Percentiles rank a stretch among this genome's conserved stretches.
Evolutionary conservation across 53 echinoderm and acorn worm species (phyloP).

Genomic region (Paelopatides confundens): DNA sequence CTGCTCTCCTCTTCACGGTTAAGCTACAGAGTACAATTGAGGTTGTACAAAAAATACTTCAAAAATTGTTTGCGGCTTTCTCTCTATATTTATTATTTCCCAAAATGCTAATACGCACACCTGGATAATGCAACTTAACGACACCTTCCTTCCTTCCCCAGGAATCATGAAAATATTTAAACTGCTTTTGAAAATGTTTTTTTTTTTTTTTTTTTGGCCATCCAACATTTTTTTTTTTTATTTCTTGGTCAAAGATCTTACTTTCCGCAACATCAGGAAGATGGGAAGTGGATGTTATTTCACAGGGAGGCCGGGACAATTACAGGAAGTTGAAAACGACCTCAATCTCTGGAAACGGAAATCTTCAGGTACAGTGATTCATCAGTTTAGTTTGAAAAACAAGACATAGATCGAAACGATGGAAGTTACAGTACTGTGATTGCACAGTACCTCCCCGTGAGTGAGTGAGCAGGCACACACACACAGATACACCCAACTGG

Average conservation of each 20-base stretch:
- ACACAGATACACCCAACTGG: too few relatives aligned
- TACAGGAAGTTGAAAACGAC: conserved; percentile 9
- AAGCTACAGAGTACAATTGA: too few relatives aligned
- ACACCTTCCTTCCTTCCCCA: conserved; percentile 19
- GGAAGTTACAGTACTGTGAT: too few relatives aligned
- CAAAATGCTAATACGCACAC: conserved; percentile 8
- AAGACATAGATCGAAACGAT: too few relatives aligned
- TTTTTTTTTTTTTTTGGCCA: neutral
- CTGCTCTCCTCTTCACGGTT: too few relatives aligned
- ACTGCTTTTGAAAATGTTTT: conserved; percentile 17
- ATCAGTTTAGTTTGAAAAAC: neutral
- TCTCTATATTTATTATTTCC: neutral
- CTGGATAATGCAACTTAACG: conserved; percentile 22
- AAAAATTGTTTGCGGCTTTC: neutral
- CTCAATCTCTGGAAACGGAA: neutral
- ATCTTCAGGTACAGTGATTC: neutral
- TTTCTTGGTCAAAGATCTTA: conserved; percentile 14
- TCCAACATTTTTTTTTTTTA: conserved; percentile 6
- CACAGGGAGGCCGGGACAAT: neutral
- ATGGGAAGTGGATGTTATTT: conserved; percentile 15
- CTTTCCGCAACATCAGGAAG: neutral
- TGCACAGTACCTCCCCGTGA: too few relatives aligned
- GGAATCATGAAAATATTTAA: conserved; percentile 15
- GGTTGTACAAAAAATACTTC: too few relatives aligned
- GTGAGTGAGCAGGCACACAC: too few relatives aligned